phyloP scores from a whole-genome alignment of 2,113 vertebrate genomes.

The Uria aalge region DNA sequence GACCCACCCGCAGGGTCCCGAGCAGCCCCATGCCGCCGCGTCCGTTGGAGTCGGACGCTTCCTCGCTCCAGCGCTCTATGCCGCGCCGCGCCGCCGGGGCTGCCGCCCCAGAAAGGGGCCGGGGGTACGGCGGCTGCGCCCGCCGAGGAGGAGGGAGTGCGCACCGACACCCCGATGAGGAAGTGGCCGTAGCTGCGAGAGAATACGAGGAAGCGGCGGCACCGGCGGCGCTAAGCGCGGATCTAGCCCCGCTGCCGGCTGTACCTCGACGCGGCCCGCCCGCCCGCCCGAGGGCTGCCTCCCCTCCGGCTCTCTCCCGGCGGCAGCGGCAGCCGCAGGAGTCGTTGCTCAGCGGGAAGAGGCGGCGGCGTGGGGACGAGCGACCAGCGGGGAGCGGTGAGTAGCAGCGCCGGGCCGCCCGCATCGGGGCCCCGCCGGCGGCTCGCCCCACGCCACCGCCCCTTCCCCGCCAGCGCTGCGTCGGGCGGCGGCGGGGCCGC shows the following conservation, averaged over 20 bases:
- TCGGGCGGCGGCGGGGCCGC: not conserved
- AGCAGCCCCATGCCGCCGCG: fast-evolving
- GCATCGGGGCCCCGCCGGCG: no score
- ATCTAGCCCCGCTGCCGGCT: not conserved
- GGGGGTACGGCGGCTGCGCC: not conserved
- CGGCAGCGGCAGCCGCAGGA: not conserved
- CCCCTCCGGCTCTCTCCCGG: not conserved
- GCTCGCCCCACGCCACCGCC: not conserved
- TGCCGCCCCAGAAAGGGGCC: no score
- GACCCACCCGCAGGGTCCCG: fast-evolving
- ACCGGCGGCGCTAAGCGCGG: not conserved
- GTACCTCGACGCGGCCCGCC: not conserved
- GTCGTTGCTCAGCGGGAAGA: not conserved
- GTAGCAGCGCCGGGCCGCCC: not conserved
- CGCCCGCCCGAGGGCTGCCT: not conserved
- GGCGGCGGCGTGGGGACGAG: not conserved
- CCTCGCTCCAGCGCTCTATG: not conserved
- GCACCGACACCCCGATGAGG: not conserved
- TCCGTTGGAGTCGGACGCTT: fast-evolving
- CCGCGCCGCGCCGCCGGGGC: not conserved
- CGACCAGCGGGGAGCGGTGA: not conserved
- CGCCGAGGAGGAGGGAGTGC: not conserved
- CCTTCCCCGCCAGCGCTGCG: no score
- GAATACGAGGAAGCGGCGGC: conserved; percentile 35
- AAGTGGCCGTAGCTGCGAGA: not conserved